Evolutionary conservation across 1,140 invertebrate species (phyloP), one percentile per base, ranked within the genome.

Genomic region (Diachasma alloeum): DNA sequence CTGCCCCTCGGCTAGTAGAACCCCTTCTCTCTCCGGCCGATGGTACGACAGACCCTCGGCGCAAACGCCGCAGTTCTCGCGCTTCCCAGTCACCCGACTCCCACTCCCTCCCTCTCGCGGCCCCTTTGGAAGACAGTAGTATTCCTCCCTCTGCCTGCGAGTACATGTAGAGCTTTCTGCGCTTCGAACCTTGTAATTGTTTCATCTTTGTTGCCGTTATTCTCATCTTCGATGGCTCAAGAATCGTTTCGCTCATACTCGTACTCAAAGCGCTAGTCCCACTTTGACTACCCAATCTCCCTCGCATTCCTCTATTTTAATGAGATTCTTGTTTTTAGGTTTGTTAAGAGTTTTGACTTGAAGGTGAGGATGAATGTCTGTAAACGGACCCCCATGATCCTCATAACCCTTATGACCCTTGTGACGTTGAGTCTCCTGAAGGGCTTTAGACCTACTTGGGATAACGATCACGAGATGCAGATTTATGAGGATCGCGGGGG

Each of bases 31-130:
- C n/a, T 26, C 48, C 37, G 46, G 48, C 63, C 68, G 67, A 48
- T 24, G 59, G 13, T 42, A 31, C 56, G 42, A 66, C 80, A 56
- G 72, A 53, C 69, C 73, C 46, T 75, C 70, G 48, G 81, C 81
- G 81, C 81, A 81, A 80, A 81, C 81, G 74, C 81, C 67, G 74
- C 77, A 63, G 19, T 75, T 66, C 73, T 71, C 72, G 53, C 72
- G 69, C 75, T 24, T 37, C 59, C 69, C 75, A 24, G 17, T 37
- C 39, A 69, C 69, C 69, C 44, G 17, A 19, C 66, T 22, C 63
- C 19, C 66, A 71, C n/a, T 42, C 15, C 63, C 74, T 26, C 15
- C 39, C 11, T 63, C 80, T 63, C 68, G 31, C 31, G 6, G 39
- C 75, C 11, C 72, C 36, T 36, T 67, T 42, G 24, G 13, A 13